phyloP scores from a whole-genome alignment of 2,888 invertebrate genomes.

The Tiphia femorata region DNA sequence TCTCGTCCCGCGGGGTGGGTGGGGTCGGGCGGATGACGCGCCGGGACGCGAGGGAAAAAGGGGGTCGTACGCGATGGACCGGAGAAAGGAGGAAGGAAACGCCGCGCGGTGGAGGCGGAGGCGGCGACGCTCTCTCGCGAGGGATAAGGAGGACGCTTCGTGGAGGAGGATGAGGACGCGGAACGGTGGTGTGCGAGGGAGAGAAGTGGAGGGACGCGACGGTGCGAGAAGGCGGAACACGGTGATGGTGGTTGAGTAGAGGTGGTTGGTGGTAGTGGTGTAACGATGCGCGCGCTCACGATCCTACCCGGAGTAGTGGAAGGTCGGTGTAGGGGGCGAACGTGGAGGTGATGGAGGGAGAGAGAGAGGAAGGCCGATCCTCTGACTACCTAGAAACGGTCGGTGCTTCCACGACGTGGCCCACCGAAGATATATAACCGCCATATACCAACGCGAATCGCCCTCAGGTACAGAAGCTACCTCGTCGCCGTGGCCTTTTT shows the following conservation, averaged over 20 bases:
- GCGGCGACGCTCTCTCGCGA: too few relatives aligned
- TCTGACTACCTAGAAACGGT: slow-evolving; percentile 46
- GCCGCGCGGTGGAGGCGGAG: neutral
- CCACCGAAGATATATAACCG: slow-evolving; percentile 43
- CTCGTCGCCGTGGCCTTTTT: slow-evolving; percentile 3
- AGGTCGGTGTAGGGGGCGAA: slow-evolving; percentile 3
- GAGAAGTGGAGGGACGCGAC: slow-evolving; percentile 9
- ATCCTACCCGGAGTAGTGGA: too few relatives aligned
- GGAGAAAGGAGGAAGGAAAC: neutral
- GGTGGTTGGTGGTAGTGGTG: slow-evolving; percentile 4
- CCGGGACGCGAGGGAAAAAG: neutral
- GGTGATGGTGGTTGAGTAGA: neutral
- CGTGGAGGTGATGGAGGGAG: slow-evolving; percentile 16
- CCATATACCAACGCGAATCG: slow-evolving; percentile 44
- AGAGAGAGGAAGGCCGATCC: slow-evolving; percentile 38
- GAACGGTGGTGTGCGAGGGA: slow-evolving; percentile 5
- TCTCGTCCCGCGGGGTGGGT: slow-evolving; percentile 27
- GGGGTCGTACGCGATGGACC: neutral
- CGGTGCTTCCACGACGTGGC: slow-evolving; percentile 37
- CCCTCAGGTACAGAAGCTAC: slow-evolving; percentile 41
- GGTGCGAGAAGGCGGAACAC: slow-evolving; percentile 11
- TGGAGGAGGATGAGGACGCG: slow-evolving; percentile 1
- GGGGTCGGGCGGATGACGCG: neutral
- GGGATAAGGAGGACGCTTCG: neutral
- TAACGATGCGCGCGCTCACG: too few relatives aligned